Evolutionary conservation across 2,797 vertebrate species (phyloP).

Genomic region (Pseudomugil tenellus): DNA sequence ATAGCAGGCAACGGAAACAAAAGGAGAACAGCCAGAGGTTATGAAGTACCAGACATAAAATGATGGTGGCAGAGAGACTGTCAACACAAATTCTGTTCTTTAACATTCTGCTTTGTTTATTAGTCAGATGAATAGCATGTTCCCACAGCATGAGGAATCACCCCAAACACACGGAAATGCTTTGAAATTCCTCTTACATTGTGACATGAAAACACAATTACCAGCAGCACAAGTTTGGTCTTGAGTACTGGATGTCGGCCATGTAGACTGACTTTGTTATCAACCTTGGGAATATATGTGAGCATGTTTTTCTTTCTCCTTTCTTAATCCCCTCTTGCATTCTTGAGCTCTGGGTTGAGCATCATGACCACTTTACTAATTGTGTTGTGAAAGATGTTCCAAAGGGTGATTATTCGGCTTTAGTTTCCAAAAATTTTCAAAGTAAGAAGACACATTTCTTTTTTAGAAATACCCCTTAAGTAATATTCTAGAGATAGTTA

Average conservation of each 20-base stretch:
- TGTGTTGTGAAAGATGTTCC: constrained; percentile 66
- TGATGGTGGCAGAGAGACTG: constrained; percentile 21
- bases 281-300: constrained; percentile 60
- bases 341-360: constrained; percentile 50
- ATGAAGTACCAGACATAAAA: constrained; percentile 29
- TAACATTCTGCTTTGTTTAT: background rate
- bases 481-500: background rate
- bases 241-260: constrained; percentile 50
- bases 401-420: constrained; percentile 56
- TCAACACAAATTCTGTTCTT: constrained; percentile 15
- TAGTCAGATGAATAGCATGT: constrained; percentile 17
- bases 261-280: constrained; percentile 53
- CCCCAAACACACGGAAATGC: constrained; percentile 1
- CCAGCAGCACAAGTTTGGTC: constrained; percentile 34
- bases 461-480: background rate
- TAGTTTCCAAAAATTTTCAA: constrained; percentile 39
- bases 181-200: constrained; percentile 17
- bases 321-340: constrained; percentile 56
- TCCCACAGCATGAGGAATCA: constrained; percentile 12
- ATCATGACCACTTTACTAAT: constrained; percentile 71
- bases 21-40: constrained; percentile 37
- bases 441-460: constrained; percentile 27
- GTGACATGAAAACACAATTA: constrained; percentile 34
- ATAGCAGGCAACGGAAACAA: constrained; percentile 35
- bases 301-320: constrained; percentile 44